phyloP scores from a whole-genome alignment of 2,113 vertebrate species.

The Spea multiplicata region DNA sequence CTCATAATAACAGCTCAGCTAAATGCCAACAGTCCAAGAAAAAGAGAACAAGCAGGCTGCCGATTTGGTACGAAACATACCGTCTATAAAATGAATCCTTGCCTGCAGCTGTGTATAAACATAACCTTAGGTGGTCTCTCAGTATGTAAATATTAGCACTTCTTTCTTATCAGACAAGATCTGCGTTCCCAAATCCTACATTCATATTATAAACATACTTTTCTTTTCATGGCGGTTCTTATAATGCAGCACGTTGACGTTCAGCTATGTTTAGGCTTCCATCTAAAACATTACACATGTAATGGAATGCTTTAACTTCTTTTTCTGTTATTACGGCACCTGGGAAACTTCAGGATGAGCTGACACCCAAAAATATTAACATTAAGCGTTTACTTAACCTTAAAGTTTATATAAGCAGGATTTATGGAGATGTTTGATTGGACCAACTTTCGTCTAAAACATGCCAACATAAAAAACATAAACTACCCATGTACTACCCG shows the following conservation, averaged over 20 bases:
- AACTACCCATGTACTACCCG: no score
- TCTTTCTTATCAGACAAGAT: conserved; percentile 22
- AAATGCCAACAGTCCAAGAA: neutral
- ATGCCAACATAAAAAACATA: no score
- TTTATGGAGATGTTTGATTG: no score
- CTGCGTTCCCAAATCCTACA: conserved; percentile 6
- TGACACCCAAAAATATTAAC: neutral
- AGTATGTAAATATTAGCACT: conserved; percentile 39
- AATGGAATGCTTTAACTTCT: conserved; percentile 16
- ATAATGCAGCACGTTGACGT: neutral
- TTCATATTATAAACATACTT: conserved; percentile 26
- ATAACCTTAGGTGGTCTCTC: conserved; percentile 34
- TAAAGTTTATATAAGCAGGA: no score
- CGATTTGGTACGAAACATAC: conserved; percentile 31
- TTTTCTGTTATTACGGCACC: neutral
- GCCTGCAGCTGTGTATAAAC: conserved; percentile 33
- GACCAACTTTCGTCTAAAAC: no score
- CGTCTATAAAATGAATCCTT: conserved; percentile 36
- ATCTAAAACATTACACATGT: neutral
- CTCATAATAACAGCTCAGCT: conserved; percentile 4
- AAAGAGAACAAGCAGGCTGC: conserved; percentile 15
- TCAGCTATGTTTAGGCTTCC: neutral
- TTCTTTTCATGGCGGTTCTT: neutral
- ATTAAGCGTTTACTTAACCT: no score
- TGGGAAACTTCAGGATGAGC: neutral